Percentiles rank a stretch among this genome's conserved stretches.
phyloP scores from a whole-genome alignment of 2,113 vertebrate genomes.

The Plecturocebus donacophilus region DNA sequence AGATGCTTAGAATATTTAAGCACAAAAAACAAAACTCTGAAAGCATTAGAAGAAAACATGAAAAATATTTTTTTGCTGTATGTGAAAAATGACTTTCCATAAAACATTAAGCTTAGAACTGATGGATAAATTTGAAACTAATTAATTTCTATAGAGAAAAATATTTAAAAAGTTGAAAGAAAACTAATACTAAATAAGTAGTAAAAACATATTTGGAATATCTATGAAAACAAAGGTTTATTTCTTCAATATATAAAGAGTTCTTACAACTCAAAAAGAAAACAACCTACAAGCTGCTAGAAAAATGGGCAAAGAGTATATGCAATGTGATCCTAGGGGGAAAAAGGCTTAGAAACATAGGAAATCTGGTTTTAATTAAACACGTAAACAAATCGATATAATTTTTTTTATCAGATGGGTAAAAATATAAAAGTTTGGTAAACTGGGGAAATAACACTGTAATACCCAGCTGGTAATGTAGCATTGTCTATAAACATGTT shows the following conservation, averaged over 20 bases:
- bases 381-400: background rate
- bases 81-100: background rate
- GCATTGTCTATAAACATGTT: background rate
- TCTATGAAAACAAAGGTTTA: background rate
- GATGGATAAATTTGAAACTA: background rate
- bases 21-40: background rate
- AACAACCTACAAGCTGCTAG: background rate
- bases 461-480: background rate
- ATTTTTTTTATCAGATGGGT: background rate
- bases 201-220: background rate
- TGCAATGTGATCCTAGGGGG: background rate
- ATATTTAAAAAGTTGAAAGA: slow-evolving; percentile 3
- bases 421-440: background rate
- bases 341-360: background rate
- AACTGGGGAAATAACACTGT: background rate
- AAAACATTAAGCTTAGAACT: background rate
- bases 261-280: background rate
- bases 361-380: background rate
- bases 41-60: background rate
- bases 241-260: background rate
- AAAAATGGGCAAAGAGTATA: background rate
- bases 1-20: background rate
- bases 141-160: background rate
- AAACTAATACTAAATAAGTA: background rate
- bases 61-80: background rate